Base-by-base conservation (phyloP, 1,140 invertebrate genomes). In the Sipha flava region DNA sequence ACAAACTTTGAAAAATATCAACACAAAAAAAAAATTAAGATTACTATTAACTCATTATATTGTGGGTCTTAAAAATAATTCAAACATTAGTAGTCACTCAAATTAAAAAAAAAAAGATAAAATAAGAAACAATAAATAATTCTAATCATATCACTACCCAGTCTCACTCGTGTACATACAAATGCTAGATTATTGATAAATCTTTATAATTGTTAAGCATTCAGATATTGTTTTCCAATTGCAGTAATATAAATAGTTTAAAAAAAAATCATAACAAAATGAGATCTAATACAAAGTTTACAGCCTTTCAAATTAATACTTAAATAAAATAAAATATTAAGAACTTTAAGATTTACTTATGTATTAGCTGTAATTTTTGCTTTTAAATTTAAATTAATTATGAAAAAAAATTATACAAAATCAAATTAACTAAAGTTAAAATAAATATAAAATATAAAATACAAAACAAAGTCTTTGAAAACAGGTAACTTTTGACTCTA, bases 91-190 rank as follows among this genome's bases (percentile, higher is more conserved):
- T 54, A 59, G 34, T 43, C 73, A 59, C 59, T 37, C 54, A 77
- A 59, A 23, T 26, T 18, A 59, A 40, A 26, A 23, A 21, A 37
- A 34, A 37, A 75, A 75, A 57, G 3, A 21, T 23, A 59, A 5
- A 26, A 57, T 29, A 75, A 75, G 1, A 29, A 40, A 43, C 16
- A 57, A 57, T 26, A 40, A 54, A 40, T 57, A 59, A 77, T 23
- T 77, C 40, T 70, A 29, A 77, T 14, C 26, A 57, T 57, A 57
- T 57, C 47, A 52, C 72, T 77, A 77, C 52, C 34, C 73, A 77
- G 73, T 77, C 73, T 77, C 52, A 77, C 73, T 77, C 52, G 73
- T 77, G 73, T 37, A 77, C 54, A 77, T 77, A 54, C 12, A 70
- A 70, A 45, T 70, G 66, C 40, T 70, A 47, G 66, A 70, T 70